Evolutionary conservation across 2,797 vertebrate genomes (phyloP).

Genomic region (Rhincodon typus): DNA sequence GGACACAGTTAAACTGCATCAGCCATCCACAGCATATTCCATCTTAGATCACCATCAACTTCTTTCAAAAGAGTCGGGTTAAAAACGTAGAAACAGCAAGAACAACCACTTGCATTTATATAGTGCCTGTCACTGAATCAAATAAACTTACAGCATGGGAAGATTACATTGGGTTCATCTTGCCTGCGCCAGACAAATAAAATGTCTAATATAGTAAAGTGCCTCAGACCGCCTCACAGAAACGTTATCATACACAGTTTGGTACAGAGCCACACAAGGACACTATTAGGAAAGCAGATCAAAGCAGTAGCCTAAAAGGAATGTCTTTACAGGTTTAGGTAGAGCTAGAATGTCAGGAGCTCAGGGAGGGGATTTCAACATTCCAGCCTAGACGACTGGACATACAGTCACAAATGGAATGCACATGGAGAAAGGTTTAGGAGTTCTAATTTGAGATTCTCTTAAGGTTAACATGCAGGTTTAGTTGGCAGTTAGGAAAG

Average conservation of each 20-base stretch:
- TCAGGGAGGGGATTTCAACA: not conserved
- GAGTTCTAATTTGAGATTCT: too few species aligned
- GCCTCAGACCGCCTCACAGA: not conserved
- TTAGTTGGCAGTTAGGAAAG: too few species aligned
- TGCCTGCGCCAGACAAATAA: not conserved
- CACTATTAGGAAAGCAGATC: not conserved
- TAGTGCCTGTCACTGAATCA: not conserved
- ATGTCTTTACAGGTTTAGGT: not conserved
- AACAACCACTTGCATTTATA: not conserved
- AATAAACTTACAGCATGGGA: not conserved
- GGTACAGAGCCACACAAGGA: not conserved
- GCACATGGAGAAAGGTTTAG: not conserved
- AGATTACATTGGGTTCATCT: not conserved
- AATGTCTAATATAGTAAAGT: not conserved
- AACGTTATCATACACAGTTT: not conserved
- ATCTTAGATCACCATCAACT: not conserved
- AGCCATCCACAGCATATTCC: not conserved
- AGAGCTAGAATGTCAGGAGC: not conserved
- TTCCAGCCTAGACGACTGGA: not conserved
- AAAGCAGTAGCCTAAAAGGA: not conserved
- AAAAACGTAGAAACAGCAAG: not conserved
- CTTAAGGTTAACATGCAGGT: too few species aligned
- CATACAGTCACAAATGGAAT: not conserved
- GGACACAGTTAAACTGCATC: not conserved
- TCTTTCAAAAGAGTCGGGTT: not conserved